These are phyloP conservation scores for Rhynchotus rufescens DNA, from an alignment of 2,797 vertebrate genomes.

Conservation along the genomic window DNA sequence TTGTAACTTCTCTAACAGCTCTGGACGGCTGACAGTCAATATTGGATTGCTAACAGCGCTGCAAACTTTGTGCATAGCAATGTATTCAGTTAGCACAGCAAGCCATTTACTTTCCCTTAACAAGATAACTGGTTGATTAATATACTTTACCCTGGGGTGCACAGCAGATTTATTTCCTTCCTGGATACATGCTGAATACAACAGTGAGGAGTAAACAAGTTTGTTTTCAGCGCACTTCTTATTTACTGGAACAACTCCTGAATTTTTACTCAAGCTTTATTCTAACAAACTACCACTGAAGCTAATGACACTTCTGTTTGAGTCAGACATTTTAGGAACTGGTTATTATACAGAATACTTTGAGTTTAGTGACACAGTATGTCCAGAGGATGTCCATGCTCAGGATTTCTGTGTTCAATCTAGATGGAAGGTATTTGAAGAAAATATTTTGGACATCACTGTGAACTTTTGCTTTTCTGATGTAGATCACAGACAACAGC, in stretches of 20 bases:
- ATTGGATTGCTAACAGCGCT: background rate
- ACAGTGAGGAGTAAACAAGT: slow-evolving; percentile 60
- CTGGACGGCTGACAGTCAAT: slow-evolving; percentile 36
- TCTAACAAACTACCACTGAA: background rate
- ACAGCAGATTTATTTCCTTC: slow-evolving; percentile 68
- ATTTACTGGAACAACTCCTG: slow-evolving; percentile 26
- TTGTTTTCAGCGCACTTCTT: slow-evolving; percentile 45
- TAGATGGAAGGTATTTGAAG: background rate
- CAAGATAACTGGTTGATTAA: slow-evolving; percentile 74
- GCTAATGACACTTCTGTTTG: background rate
- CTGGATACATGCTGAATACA: slow-evolving; percentile 56
- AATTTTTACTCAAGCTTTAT: background rate
- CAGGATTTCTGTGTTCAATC: background rate
- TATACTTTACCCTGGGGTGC: slow-evolving; percentile 61
- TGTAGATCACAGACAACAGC: background rate
- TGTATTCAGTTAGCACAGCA: slow-evolving; percentile 37
- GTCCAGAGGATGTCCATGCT: background rate
- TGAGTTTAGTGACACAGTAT: background rate
- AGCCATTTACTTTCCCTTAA: slow-evolving; percentile 68
- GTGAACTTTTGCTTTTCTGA: background rate
- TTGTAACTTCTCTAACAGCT: slow-evolving; percentile 12
- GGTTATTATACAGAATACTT: background rate
- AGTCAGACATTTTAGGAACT: background rate
- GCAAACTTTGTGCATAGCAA: slow-evolving; percentile 11
- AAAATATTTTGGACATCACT: background rate